Evolutionary conservation across 1,140 invertebrate species (phyloP).

Genomic region (Lanistes nyassanus): DNA sequence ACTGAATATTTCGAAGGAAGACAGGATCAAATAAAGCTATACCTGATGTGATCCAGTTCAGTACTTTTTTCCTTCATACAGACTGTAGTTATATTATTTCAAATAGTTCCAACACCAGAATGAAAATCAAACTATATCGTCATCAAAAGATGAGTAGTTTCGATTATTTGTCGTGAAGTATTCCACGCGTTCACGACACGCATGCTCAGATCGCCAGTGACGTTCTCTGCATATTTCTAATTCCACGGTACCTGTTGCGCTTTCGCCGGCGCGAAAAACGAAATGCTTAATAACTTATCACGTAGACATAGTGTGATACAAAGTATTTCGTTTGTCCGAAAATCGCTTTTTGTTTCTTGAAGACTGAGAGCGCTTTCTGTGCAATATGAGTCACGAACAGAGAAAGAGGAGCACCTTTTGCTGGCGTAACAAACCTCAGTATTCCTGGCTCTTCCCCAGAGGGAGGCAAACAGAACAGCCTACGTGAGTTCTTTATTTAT

Average conservation of each 20-base stretch:
- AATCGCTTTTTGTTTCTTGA: conserved; percentile 3
- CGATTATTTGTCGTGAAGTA: not conserved
- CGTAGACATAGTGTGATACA: not conserved
- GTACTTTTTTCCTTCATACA: too few relatives aligned
- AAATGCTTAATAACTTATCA: not conserved
- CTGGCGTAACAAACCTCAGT: conserved; percentile 8
- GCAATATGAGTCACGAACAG: conserved; percentile 14
- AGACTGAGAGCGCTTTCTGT: conserved; percentile 5
- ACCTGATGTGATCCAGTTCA: too few relatives aligned
- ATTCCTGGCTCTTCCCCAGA: conserved; percentile 16
- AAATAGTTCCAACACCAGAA: too few relatives aligned
- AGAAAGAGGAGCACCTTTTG: conserved; percentile 10
- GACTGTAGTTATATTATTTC: too few relatives aligned
- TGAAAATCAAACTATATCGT: too few relatives aligned
- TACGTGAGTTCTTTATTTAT: conserved; percentile 2
- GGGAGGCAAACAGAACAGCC: conserved; percentile 30
- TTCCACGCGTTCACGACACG: not conserved
- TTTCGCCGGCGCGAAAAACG: conserved; percentile 25
- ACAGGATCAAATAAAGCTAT: too few relatives aligned
- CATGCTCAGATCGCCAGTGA: conserved; percentile 7
- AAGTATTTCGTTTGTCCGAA: not conserved
- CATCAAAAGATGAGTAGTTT: too few relatives aligned
- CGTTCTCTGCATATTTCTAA: conserved; percentile 25
- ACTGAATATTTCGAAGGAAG: too few relatives aligned
- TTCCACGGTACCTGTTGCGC: conserved; percentile 31